A percentile compares a stretch with the other conserved stretches of the same genome.
phyloP scores from a whole-genome alignment of 2,888 invertebrate species.

The Apotomis capreana region DNA sequence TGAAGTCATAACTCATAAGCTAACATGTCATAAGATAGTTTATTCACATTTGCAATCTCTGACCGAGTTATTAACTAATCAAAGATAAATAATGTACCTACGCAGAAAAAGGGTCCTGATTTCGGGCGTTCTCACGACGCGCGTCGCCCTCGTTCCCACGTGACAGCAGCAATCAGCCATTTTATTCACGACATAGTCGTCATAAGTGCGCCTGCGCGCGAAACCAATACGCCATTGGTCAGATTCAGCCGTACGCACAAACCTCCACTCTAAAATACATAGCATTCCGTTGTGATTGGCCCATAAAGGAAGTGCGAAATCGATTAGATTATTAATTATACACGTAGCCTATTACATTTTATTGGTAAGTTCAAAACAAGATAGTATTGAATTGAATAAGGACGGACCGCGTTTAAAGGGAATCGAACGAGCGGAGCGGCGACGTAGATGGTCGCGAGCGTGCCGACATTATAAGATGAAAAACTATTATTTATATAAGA shows the following conservation, averaged over 20 bases:
- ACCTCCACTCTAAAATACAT: slow-evolving; percentile 64
- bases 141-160: slow-evolving; percentile 74
- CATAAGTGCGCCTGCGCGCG: slow-evolving; percentile 68
- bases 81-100: slow-evolving; percentile 52
- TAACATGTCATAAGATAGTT: neutral
- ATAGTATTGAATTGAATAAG: slow-evolving; percentile 16
- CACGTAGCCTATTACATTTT: slow-evolving; percentile 19
- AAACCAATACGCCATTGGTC: slow-evolving; percentile 68
- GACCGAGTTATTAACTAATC: slow-evolving; percentile 56
- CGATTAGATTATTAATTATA: slow-evolving; percentile 61
- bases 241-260: slow-evolving; percentile 58
- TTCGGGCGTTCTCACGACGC: slow-evolving; percentile 73
- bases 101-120: slow-evolving; percentile 64
- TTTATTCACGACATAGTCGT: slow-evolving; percentile 67
- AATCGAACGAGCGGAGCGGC: neutral
- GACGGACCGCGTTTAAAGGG: slow-evolving; percentile 11
- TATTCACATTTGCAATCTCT: neutral
- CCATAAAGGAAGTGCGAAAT: slow-evolving; percentile 59
- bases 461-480: slow-evolving; percentile 23
- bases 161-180: slow-evolving; percentile 58
- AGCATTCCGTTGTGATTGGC: slow-evolving; percentile 66
- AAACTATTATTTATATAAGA: slow-evolving; percentile 34
- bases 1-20: neutral
- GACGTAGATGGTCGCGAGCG: slow-evolving; percentile 29
- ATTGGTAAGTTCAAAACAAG: slow-evolving; percentile 26